Base-by-base conservation (phyloP, 2,888 invertebrate genomes). In the Abrostola tripartita region DNA sequence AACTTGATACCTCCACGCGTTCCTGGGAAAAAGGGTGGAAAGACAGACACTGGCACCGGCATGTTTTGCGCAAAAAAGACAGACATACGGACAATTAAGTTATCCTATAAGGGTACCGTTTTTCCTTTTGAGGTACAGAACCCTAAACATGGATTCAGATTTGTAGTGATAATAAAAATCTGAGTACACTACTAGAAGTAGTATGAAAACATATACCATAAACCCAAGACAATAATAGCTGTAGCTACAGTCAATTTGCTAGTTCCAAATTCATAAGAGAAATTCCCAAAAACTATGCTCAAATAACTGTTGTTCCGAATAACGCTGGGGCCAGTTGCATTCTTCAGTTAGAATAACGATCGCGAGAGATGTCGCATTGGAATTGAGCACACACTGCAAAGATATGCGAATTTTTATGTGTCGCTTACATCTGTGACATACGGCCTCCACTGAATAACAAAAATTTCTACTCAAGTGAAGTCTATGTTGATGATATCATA, bases 351-450 rank as follows among this genome's bases (percentile, higher is more conserved):
- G 52, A 56, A 73, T 59, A 68, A 70, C 59, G 47, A 53, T 57
- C 36, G 41, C 49, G 36, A 56, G 41, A 70, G 51, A 47, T 75
- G 72, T 71, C 66, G 64, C 64, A 65, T 66, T 68, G 52, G 54
- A 66, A 71, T 65, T 24, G 54, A 63, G 56, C 59, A 63, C 66
- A 65, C 36, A 64, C 52, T 77, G 78, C 66, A 63, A 55, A 67
- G 74, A 74, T 68, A 64, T 61, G 64, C 52, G 65, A 71, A 68
- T 74, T 77, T 71, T 79, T 72, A 65, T 60, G 47, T 64, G 67
- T 70, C 70, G 6, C 40, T 9, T 8, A 59, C 69, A 72, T 67
- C 66, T 76, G 77, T 42, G 64, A 58, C 67, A 44, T 62, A 68
- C 68, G 61, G 57, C 65, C 57, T 42, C 53, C 10, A 47, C 36